Conservation (phyloP, 1,140 invertebrate species). For the Pseudomyrmex flavicornis region DNA sequence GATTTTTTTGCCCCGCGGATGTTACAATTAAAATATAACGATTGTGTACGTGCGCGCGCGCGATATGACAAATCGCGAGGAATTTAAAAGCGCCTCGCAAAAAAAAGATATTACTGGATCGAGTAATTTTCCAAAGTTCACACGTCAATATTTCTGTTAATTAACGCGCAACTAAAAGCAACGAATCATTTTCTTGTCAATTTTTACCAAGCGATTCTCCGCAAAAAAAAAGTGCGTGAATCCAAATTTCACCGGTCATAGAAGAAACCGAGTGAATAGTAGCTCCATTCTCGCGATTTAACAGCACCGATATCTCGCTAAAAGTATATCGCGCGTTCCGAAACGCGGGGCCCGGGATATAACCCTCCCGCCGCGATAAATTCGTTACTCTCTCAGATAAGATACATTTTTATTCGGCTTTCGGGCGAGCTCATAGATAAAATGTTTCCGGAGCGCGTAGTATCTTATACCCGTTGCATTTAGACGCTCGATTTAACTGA, state of each 20-base stretch:
- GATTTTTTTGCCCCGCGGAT: constrained; percentile 28
- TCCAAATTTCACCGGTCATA: too few species aligned
- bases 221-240: too few species aligned
- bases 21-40: constrained; percentile 29
- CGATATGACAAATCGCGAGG: constrained; percentile 46
- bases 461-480: constrained; percentile 41
- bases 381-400: constrained; percentile 46
- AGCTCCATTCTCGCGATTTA: constrained; percentile 48
- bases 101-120: too few species aligned
- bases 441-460: constrained; percentile 35
- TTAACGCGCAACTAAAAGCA: too few species aligned
- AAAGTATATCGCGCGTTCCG: constrained; percentile 21
- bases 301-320: constrained; percentile 48
- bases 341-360: constrained; percentile 3
- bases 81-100: constrained; percentile 38
- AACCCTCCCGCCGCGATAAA: constrained; percentile 42
- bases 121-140: not conserved
- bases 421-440: constrained; percentile 25
- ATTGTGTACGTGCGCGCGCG: not conserved
- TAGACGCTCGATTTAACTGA: constrained; percentile 56
- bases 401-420: constrained; percentile 55
- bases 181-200: too few species aligned
- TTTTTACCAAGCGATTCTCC: too few species aligned
- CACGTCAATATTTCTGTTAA: not conserved
- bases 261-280: constrained; percentile 34